phyloP scores from a whole-genome alignment of 1,140 invertebrate species.

The Caenorhabditis latens region DNA sequence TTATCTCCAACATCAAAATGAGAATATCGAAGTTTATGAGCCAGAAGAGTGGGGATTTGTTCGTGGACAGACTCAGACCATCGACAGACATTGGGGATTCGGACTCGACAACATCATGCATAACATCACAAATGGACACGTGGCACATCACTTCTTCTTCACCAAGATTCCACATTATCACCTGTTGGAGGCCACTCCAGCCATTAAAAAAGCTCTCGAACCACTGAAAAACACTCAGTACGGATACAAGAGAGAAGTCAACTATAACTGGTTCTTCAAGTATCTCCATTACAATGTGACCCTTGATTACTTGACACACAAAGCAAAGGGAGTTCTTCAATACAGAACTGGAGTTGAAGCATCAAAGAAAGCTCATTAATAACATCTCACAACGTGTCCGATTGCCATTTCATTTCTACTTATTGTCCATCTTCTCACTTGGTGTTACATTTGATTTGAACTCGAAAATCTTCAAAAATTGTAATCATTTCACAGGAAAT shows the following conservation, averaged over 20 bases:
- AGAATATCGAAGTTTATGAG: conserved; percentile 78
- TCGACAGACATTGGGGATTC: conserved; percentile 78
- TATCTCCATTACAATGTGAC: conserved; percentile 70
- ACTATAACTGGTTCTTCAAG: conserved; percentile 73
- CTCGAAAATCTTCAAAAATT: neutral
- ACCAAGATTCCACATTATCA: conserved; percentile 79
- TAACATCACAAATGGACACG: conserved; percentile 78
- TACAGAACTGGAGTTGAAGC: conserved; percentile 63
- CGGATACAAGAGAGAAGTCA: conserved; percentile 70
- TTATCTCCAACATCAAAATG: conserved; percentile 79
- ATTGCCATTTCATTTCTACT: conserved; percentile 5
- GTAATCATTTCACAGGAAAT: conserved; percentile 27
- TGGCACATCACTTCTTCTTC: conserved; percentile 79
- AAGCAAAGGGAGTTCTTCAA: conserved; percentile 74
- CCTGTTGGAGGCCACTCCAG: conserved; percentile 78
- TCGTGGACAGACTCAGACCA: conserved; percentile 78
- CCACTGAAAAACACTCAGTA: conserved; percentile 69
- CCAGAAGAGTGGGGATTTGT: conserved; percentile 78
- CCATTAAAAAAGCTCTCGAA: conserved; percentile 67
- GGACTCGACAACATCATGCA: conserved; percentile 77
- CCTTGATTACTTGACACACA: conserved; percentile 75
- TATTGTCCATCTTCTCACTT: neutral
- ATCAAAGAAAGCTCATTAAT: conserved; percentile 34
- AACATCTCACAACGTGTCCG: conserved; percentile 1
- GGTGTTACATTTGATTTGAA: neutral